Percentiles rank a stretch among this genome's conserved stretches.
Evolutionary conservation across 1,140 invertebrate species (phyloP).

Genomic region (Acromyrmex heyeri): DNA sequence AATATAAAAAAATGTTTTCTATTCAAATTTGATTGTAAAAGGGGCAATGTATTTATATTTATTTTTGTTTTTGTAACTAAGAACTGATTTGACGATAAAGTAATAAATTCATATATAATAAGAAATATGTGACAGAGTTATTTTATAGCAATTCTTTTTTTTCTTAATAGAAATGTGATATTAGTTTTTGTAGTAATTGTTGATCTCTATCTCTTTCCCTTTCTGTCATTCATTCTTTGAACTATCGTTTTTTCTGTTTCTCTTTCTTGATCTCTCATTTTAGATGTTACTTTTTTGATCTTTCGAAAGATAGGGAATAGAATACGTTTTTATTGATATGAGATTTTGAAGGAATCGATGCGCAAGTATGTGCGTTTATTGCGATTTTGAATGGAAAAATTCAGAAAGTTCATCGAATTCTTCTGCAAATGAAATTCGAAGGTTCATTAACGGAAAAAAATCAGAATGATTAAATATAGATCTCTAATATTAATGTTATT

Average conservation of each 20-base stretch:
- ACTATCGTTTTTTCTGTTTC: background rate
- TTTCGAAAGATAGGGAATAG: slow-evolving; percentile 51
- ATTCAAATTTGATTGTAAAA: slow-evolving; percentile 2
- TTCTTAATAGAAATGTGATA: slow-evolving; percentile 12
- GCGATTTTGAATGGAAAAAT: background rate
- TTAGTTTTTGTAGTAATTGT: background rate
- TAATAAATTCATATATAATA: background rate
- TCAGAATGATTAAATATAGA: background rate
- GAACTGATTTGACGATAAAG: background rate
- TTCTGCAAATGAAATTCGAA: background rate
- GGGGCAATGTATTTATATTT: background rate
- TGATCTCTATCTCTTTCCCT: slow-evolving; percentile 18
- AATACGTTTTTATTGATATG: slow-evolving; percentile 49
- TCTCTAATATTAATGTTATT: slow-evolving; percentile 1
- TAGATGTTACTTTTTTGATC: slow-evolving; percentile 32
- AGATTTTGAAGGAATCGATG: background rate
- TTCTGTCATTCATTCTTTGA: background rate
- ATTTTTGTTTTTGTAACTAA: background rate
- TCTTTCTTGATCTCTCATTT: slow-evolving; percentile 24
- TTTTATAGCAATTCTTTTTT: slow-evolving; percentile 47
- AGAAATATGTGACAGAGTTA: slow-evolving; percentile 21
- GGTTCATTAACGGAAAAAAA: background rate
- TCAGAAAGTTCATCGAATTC: background rate
- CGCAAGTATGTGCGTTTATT: slow-evolving; percentile 16
- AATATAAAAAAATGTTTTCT: background rate